Conservation (phyloP, 2,797 vertebrate species). For the Gastrophryne carolinensis region DNA sequence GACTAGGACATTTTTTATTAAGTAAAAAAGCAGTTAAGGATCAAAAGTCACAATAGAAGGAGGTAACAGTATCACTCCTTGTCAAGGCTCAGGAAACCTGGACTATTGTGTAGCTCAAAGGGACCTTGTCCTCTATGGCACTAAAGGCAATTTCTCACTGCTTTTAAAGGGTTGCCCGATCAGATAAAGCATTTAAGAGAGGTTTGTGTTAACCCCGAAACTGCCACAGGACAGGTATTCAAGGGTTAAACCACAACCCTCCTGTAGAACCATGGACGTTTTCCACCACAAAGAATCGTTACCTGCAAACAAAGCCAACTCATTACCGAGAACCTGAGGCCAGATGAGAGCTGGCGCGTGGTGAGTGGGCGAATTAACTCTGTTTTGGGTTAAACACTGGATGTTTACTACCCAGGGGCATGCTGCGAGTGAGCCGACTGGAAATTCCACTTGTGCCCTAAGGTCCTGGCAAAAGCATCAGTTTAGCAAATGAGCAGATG, state of each 20-base stretch:
- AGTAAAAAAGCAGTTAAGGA: too few relatives aligned
- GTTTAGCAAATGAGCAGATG: neutral
- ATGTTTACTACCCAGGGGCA: conserved; percentile 29
- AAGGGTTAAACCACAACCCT: neutral
- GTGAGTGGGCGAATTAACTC: neutral
- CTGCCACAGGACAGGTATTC: neutral
- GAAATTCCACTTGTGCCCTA: conserved; percentile 36
- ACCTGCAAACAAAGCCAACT: neutral
- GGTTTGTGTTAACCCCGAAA: neutral
- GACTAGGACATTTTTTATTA: too few relatives aligned
- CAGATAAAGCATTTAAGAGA: neutral
- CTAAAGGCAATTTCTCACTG: conserved; percentile 5
- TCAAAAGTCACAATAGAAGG: conserved; percentile 10
- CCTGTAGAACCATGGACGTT: neutral
- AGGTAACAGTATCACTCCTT: conserved; percentile 21
- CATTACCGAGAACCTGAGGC: neutral
- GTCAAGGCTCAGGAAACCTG: conserved; percentile 60
- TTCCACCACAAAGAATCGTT: neutral
- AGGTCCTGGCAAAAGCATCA: conserved; percentile 1
- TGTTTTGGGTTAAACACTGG: conserved; percentile 37
- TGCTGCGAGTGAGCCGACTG: accelerated
- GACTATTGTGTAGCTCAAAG: conserved; percentile 60
- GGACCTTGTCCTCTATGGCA: conserved; percentile 5
- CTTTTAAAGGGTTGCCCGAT: neutral
- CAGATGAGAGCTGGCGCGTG: neutral